Evolutionary conservation across 2,888 invertebrate genomes (phyloP).

Genomic region (Iselma pallidipennis): DNA sequence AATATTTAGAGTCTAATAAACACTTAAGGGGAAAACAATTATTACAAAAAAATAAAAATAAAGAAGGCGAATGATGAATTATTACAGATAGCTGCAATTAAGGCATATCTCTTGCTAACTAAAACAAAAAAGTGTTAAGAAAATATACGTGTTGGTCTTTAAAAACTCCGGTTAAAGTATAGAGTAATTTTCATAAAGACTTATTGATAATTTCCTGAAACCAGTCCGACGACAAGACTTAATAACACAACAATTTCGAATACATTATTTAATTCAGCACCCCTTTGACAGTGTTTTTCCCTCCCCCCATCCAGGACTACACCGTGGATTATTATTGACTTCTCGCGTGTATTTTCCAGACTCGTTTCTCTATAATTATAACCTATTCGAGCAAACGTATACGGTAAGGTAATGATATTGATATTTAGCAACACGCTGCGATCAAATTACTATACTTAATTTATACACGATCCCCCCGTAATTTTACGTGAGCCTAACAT

Average conservation of each 20-base stretch:
- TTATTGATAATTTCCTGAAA: neutral
- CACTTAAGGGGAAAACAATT: neutral
- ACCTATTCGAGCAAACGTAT: constrained; percentile 32
- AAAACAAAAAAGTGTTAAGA: neutral
- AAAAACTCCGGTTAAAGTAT: too few relatives aligned
- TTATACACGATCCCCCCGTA: neutral
- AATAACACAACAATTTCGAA: neutral
- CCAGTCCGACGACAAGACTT: neutral
- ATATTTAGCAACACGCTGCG: constrained; percentile 30
- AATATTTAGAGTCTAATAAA: too few relatives aligned
- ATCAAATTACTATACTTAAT: constrained; percentile 20
- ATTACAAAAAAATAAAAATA: too few relatives aligned
- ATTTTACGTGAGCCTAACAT: neutral
- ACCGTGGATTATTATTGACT: constrained; percentile 39
- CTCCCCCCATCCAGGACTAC: constrained; percentile 21
- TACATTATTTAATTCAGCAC: neutral
- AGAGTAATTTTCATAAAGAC: neutral
- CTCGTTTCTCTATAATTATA: constrained; percentile 36
- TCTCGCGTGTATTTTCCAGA: constrained; percentile 39
- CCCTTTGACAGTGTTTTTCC: neutral
- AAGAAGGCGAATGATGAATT: too few relatives aligned
- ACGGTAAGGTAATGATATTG: constrained; percentile 31
- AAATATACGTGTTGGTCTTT: neutral
- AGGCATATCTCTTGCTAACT: too few relatives aligned
- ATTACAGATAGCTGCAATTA: too few relatives aligned